These are phyloP conservation scores for Stylophora pistillata DNA, from an alignment of 64 coral and sea anemone genomes.

Conservation along the genomic window DNA sequence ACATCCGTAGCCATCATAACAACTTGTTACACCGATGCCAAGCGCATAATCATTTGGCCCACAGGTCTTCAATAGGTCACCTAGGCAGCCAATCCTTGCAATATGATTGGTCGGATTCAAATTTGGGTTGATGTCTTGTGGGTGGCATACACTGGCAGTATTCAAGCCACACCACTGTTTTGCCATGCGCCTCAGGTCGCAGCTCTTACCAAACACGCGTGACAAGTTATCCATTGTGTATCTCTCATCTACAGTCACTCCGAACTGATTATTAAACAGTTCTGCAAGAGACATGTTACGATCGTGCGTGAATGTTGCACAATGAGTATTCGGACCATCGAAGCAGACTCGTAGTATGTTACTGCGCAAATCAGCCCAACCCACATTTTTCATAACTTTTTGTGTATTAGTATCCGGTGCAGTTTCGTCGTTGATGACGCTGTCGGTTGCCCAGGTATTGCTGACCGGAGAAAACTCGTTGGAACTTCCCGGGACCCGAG, in stretches of 20 bases:
- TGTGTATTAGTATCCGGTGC: slow-evolving; percentile 60
- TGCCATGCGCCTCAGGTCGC: slow-evolving; percentile 65
- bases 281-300: slow-evolving; percentile 78
- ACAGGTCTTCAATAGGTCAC: slow-evolving; percentile 84
- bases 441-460: slow-evolving; percentile 85
- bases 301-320: slow-evolving; percentile 86
- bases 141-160: slow-evolving; percentile 84
- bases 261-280: slow-evolving; percentile 97
- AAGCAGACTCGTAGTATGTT: slow-evolving; percentile 77
- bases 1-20: slow-evolving; percentile 87
- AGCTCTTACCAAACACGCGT: slow-evolving; percentile 83
- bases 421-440: slow-evolving; percentile 72
- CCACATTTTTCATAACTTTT: slow-evolving; percentile 87
- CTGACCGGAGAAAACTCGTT: slow-evolving; percentile 95
- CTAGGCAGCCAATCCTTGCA: slow-evolving; percentile 85
- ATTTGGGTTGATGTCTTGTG: slow-evolving; percentile 90
- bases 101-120: slow-evolving; percentile 96
- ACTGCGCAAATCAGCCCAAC: slow-evolving; percentile 86
- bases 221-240: slow-evolving; percentile 65
- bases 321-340: slow-evolving; percentile 78
- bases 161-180: slow-evolving; percentile 94
- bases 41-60: slow-evolving; percentile 89
- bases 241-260: slow-evolving; percentile 78
- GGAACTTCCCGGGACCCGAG: slow-evolving; percentile 70
- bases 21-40: slow-evolving; percentile 84